A percentile compares a stretch with the other conserved stretches of the same genome.
Conservation (phyloP, 2,113 vertebrate genomes). For the Quiscalus mexicanus region DNA sequence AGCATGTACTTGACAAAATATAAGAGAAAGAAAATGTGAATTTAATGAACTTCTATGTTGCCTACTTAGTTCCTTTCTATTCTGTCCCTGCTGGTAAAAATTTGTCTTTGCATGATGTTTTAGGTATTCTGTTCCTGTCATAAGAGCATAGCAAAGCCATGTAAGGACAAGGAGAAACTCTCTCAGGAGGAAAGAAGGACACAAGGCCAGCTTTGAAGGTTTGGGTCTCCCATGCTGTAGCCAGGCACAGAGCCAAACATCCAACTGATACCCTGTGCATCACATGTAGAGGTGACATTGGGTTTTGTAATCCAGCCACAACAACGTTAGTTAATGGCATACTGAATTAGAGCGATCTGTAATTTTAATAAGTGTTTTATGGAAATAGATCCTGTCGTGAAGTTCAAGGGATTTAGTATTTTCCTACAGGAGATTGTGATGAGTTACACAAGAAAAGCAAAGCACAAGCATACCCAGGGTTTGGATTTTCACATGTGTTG, state of each 20-base stretch:
- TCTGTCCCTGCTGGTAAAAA: slow-evolving; percentile 49
- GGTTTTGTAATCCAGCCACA: slow-evolving; percentile 63
- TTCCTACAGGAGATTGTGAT: not conserved
- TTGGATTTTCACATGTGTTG: not conserved
- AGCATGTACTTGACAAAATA: not conserved
- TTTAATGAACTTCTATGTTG: not conserved
- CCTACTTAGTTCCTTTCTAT: not conserved
- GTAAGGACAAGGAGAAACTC: slow-evolving; percentile 67
- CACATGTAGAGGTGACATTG: slow-evolving; percentile 39
- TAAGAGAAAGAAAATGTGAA: not conserved
- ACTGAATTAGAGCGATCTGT: slow-evolving; percentile 53
- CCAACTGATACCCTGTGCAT: slow-evolving; percentile 6
- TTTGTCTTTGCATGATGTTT: slow-evolving; percentile 57
- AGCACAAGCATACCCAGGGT: not conserved
- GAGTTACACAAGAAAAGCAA: not conserved
- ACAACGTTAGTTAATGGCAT: slow-evolving; percentile 36
- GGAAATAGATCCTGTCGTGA: slow-evolving; percentile 59
- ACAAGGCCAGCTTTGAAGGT: slow-evolving; percentile 53
- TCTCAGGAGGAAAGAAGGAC: slow-evolving; percentile 35
- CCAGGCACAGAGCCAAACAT: slow-evolving; percentile 70
- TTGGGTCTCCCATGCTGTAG: slow-evolving; percentile 40
- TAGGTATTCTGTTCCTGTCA: slow-evolving; percentile 63
- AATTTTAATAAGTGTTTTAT: slow-evolving; percentile 70
- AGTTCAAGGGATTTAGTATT: not conserved
- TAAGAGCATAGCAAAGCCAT: slow-evolving; percentile 38